A percentile compares a stretch with the other conserved stretches of the same genome.
phyloP scores from a whole-genome alignment of 2,888 invertebrate species.

The Calliphora vomitoria region DNA sequence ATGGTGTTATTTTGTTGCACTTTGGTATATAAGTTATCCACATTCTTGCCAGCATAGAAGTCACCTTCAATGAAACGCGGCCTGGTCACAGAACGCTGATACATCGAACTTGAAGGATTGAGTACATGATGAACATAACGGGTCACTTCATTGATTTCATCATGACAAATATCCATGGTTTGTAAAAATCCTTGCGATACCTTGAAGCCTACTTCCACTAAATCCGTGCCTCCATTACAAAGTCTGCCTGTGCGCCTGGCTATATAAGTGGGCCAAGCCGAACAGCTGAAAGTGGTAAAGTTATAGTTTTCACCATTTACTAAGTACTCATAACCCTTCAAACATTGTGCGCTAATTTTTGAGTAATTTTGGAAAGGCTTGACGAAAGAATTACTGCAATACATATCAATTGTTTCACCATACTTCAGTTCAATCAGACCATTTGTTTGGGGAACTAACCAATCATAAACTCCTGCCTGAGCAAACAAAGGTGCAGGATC shows the following conservation, averaged over 20 bases:
- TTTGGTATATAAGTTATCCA: conserved; percentile 81
- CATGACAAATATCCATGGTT: conserved; percentile 83
- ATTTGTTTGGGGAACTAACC: conserved; percentile 78
- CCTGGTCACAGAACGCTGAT: conserved; percentile 83
- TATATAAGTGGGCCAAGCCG: conserved; percentile 78
- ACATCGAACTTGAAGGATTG: conserved; percentile 83
- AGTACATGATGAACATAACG: conserved; percentile 84
- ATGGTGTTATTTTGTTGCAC: conserved; percentile 82
- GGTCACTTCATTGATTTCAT: conserved; percentile 82
- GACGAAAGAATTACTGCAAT: conserved; percentile 78
- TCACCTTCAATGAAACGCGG: conserved; percentile 81
- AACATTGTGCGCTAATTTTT: conserved; percentile 79
- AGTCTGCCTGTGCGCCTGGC: conserved; percentile 77
- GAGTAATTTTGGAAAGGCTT: conserved; percentile 74
- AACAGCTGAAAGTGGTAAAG: conserved; percentile 81
- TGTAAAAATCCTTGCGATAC: conserved; percentile 80
- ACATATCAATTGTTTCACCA: conserved; percentile 80
- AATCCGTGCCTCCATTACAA: conserved; percentile 81
- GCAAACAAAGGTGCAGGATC: conserved; percentile 87
- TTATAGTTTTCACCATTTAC: conserved; percentile 76
- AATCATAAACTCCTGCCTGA: conserved; percentile 80
- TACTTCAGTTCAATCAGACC: conserved; percentile 78
- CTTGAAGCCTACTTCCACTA: conserved; percentile 84
- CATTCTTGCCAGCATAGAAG: conserved; percentile 81
- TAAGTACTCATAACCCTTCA: conserved; percentile 76